Base-by-base conservation (phyloP, 2,888 invertebrate species). In the Callosobruchus maculatus region DNA sequence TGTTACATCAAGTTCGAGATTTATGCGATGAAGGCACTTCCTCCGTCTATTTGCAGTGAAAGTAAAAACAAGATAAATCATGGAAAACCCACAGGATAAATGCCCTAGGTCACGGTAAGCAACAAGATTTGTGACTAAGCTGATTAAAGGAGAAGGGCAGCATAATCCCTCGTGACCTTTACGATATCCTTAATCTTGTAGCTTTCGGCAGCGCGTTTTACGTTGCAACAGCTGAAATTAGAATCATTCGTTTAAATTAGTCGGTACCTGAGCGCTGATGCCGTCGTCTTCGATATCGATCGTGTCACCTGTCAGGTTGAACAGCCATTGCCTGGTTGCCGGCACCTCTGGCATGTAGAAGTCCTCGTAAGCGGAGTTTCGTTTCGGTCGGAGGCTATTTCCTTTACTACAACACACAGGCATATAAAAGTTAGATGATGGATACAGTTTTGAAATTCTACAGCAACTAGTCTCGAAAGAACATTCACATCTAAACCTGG, bases 251-350 rank as follows among this genome's bases (percentile, higher is more conserved):
- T 49, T 49, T 49, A 49, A 49, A 49, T 49, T 49, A 49, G 49
- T 18, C n/a, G n/a, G n/a, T 49, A 49, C 49, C 49, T 49, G 49
- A 49, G 49, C 18, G 9, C 30, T 9, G 30, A 5, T 9, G 30
- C 30, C 9, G 68, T 84, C 81, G 26, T 79, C 83, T 30, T 84
- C 86, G 20, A 87, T 83, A 70, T 88, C 86, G 70, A 89, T 84
- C 0, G 86, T 85, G 77, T 89, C 89, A 9, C 88, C 89, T 0
- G 88, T 89, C 71, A 89, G 81, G 85, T 89, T 89, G 78, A 87
- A 88, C 68, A 82, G 73, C 82, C 82, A 83, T 72, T 80, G 80
- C 22, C 74, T 70, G 70, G 71, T 68, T n/a, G 71, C 20, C 21
- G 71, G 67, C n/a, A 66, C 20, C n/a, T 73, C 71, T 68, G 73